These are phyloP conservation scores for Balaeniceps rex DNA, from an alignment of 2,113 vertebrate genomes.

Conservation along the genomic window DNA sequence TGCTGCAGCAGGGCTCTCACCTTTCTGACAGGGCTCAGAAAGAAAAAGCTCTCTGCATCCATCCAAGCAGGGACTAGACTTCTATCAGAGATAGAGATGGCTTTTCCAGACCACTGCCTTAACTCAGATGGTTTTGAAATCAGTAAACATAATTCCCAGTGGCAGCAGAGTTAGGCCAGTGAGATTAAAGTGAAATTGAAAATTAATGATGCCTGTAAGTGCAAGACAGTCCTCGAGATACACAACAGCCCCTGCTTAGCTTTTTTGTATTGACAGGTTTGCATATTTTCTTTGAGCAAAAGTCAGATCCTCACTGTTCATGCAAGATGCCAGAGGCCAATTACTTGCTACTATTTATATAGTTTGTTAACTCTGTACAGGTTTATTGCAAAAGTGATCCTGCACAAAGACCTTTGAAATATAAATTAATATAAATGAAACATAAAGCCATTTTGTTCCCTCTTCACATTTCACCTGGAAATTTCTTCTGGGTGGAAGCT, in stretches of 20 bases:
- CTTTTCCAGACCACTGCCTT: conserved; percentile 1
- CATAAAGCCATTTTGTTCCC: not conserved
- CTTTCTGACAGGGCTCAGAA: not conserved
- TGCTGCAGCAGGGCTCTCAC: not conserved
- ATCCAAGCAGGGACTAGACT: not conserved
- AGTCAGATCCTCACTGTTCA: not conserved
- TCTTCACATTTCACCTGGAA: not conserved
- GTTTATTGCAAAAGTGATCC: not conserved
- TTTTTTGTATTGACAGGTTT: not conserved
- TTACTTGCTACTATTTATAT: not conserved
- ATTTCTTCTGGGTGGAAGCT: not conserved
- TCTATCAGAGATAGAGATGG: not conserved
- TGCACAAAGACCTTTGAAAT: not conserved
- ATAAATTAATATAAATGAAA: not conserved
- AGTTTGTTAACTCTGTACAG: not conserved
- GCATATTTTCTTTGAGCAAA: not conserved
- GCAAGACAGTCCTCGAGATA: not conserved
- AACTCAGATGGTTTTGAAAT: not conserved
- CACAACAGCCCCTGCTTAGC: not conserved
- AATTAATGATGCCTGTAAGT: not conserved
- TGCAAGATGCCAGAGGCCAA: not conserved
- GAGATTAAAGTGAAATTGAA: not conserved
- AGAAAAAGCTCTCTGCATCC: not conserved
- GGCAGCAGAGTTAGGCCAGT: not conserved
- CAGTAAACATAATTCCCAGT: not conserved